Percentiles rank a stretch among this genome's conserved stretches.
These are phyloP conservation scores for Rhinophrynus dorsalis DNA, from an alignment of 2,797 vertebrate species.

Conservation along the genomic window DNA sequence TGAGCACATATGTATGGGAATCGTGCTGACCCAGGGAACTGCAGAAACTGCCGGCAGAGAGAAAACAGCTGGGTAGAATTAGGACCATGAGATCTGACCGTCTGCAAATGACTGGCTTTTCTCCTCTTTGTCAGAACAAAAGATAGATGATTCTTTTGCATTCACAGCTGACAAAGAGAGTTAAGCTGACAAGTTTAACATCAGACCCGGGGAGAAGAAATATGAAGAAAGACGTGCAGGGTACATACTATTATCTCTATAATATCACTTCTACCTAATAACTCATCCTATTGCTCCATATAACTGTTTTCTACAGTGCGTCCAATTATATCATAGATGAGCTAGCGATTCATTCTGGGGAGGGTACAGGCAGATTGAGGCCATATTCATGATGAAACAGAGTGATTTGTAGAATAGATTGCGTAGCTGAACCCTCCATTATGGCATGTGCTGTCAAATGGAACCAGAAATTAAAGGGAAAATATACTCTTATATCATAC, in stretches of 20 bases:
- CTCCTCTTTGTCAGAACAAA: constrained; percentile 26
- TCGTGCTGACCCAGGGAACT: constrained; percentile 8
- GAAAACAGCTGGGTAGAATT: constrained; percentile 32
- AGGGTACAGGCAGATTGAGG: too few relatives aligned
- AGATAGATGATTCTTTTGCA: background rate
- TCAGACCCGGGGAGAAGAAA: background rate
- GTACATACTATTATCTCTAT: background rate
- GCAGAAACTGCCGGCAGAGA: background rate
- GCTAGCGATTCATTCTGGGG: too few relatives aligned
- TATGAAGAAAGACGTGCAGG: constrained; percentile 7
- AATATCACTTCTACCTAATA: background rate
- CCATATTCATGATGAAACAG: too few relatives aligned
- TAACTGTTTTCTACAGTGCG: background rate
- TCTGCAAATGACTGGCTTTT: constrained; percentile 1
- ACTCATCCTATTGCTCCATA: background rate
- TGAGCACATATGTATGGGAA: background rate
- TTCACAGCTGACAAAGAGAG: constrained; percentile 19
- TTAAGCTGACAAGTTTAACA: constrained; percentile 12
- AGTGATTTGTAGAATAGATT: too few relatives aligned
- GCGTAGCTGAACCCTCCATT: too few relatives aligned
- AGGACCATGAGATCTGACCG: background rate
- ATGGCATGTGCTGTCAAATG: too few relatives aligned
- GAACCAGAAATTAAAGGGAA: too few relatives aligned
- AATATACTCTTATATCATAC: too few relatives aligned
- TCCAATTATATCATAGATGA: too few relatives aligned